Conservation (phyloP, 2,797 vertebrate species). For the Prionace glauca region DNA sequence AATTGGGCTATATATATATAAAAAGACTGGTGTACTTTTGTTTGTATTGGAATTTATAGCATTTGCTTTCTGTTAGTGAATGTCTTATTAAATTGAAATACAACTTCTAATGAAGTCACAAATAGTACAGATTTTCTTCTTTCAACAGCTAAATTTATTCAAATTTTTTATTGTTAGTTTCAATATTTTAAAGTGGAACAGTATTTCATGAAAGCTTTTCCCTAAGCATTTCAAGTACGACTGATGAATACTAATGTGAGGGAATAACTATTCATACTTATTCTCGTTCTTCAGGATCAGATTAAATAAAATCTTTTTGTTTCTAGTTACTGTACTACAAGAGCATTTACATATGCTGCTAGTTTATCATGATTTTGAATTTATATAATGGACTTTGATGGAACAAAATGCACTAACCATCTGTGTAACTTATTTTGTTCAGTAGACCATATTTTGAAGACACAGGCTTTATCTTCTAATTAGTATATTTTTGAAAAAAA, state of each 20-base stretch:
- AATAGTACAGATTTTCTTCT: constrained; percentile 57
- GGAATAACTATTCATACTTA: background rate
- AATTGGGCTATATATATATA: constrained; percentile 48
- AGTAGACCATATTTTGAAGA: background rate
- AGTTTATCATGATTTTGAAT: background rate
- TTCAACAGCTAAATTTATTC: constrained; percentile 52
- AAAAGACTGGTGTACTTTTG: constrained; percentile 52
- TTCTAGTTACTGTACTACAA: background rate
- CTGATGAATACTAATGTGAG: background rate
- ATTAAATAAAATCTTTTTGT: background rate
- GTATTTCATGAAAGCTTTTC: background rate
- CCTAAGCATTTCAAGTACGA: background rate
- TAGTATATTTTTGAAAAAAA: background rate
- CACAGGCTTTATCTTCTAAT: background rate
- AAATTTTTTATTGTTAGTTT: constrained; percentile 41
- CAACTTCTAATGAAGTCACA: constrained; percentile 62
- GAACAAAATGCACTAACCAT: background rate
- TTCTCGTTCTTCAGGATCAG: background rate
- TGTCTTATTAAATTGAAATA: constrained; percentile 62
- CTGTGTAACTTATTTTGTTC: background rate
- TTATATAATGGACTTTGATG: background rate
- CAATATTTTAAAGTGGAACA: constrained; percentile 51
- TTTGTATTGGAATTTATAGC: constrained; percentile 61
- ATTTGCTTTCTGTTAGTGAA: constrained; percentile 53
- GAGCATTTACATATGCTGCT: background rate